Base-by-base conservation (phyloP, 2,113 vertebrate genomes). In the Misgurnus mizolepis region DNA sequence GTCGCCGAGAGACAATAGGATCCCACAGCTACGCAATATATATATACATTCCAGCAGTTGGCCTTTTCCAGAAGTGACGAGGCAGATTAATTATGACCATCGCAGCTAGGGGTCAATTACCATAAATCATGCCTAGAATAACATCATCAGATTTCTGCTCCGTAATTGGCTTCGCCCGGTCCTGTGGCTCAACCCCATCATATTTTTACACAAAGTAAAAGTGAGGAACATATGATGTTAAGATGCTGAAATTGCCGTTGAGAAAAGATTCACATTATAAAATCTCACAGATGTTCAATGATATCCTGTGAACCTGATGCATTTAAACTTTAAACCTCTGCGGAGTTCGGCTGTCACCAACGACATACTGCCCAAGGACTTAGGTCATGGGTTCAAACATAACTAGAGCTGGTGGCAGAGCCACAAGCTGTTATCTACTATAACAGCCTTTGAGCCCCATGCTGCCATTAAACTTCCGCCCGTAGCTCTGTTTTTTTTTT, bases 81-180 rank as follows among this genome's bases (percentile, higher is more conserved):
- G 72, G 79, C 84, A 87, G 84, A 87, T 88, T 85, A 85, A 88
- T 88, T 87, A 88, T 88, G 86, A 85, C 80, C 80, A 85, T 80
- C 79, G 65, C 77, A 84, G 84, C 83, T 43, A 81, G 80, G 75
- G 87, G 87, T 88, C 84, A 87, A 87, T 88, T 88, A 85, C 83
- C 87, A 88, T 88, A 88, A 88, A 88, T 88, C 87, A 86, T 82
- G 82, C 45, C 12, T 80, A 81, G 78, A 84, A 85, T 86, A 87
- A 88, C 85, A 88, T 85, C 86, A 88, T 85, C 86, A 86, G 82
- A 85, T 83, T 80, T 62, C 64, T 77, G 72, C 72, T 85, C 80
- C 50, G 84, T 88, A 87, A 86, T 88, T 82, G 89, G 90, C 87
- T 88, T 87, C 67, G 83, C 69, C 15, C 65, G 79, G 82, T 88